These are phyloP conservation scores for Drosophila kanapiae DNA, from an alignment of 1,140 invertebrate species.

Conservation along the genomic window DNA sequence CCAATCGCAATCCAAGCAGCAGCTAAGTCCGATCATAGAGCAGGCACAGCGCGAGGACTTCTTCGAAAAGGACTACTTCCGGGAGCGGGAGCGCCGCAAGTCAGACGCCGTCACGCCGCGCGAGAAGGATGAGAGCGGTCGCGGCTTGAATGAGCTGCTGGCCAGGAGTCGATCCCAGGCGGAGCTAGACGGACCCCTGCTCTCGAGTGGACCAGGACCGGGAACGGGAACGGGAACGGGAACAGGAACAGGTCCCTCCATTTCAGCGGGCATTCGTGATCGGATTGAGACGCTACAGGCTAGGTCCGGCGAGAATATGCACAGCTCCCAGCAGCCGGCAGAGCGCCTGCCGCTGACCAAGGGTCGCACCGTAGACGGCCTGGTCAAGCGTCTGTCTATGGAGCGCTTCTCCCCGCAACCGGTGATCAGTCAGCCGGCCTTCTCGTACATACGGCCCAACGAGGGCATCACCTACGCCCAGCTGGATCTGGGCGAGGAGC, in stretches of 20 bases:
- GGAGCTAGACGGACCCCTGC: slow-evolving; percentile 59
- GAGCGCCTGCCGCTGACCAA: slow-evolving; percentile 88
- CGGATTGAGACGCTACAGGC: slow-evolving; percentile 85
- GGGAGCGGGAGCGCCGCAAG: slow-evolving; percentile 77
- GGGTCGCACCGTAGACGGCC: slow-evolving; percentile 88
- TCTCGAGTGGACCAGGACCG: slow-evolving; percentile 64
- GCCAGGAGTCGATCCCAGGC: slow-evolving; percentile 70
- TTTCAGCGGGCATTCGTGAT: slow-evolving; percentile 80
- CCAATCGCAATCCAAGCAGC: slow-evolving; percentile 84
- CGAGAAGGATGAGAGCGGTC: slow-evolving; percentile 77
- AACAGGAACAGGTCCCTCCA: slow-evolving; percentile 79
- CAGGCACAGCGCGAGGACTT: slow-evolving; percentile 88
- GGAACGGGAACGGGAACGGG: background rate
- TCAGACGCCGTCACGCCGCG: slow-evolving; percentile 81
- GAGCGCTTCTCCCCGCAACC: slow-evolving; percentile 89
- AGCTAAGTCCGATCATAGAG: slow-evolving; percentile 92
- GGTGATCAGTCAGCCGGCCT: slow-evolving; percentile 85
- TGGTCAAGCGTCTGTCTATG: slow-evolving; percentile 88
- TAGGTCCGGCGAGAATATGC: slow-evolving; percentile 87
- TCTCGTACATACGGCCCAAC: slow-evolving; percentile 83
- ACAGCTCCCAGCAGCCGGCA: slow-evolving; percentile 89
- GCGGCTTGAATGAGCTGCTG: slow-evolving; percentile 66
- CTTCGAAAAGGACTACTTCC: slow-evolving; percentile 86
- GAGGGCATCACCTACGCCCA: slow-evolving; percentile 90
- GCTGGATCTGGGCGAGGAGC: slow-evolving; percentile 86